Conservation (phyloP, 2,113 vertebrate species). For the Chrysemys picta region DNA sequence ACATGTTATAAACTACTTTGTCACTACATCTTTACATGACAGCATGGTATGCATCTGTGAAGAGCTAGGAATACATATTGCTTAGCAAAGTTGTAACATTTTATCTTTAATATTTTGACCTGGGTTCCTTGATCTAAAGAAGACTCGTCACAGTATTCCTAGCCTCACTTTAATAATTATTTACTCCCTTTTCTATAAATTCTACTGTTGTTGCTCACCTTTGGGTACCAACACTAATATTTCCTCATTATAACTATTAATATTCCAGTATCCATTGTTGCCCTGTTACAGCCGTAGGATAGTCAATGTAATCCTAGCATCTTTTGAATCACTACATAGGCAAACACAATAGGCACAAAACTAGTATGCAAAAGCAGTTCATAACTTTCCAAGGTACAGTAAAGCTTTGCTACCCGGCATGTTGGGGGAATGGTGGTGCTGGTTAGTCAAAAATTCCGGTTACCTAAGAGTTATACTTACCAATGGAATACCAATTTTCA, state of each 20-base stretch:
- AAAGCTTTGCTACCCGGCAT: no score
- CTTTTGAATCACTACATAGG: background rate
- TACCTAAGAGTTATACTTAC: no score
- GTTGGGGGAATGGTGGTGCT: no score
- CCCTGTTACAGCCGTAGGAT: background rate
- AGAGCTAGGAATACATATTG: background rate
- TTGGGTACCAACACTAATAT: background rate
- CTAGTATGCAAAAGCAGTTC: background rate
- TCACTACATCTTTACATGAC: background rate
- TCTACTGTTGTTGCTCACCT: background rate
- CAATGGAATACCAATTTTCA: no score
- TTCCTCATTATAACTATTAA: background rate
- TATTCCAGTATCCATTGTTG: background rate
- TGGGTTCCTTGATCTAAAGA: background rate
- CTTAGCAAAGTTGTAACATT: background rate
- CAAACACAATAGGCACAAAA: background rate
- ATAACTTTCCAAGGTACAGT: background rate
- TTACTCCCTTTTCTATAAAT: background rate
- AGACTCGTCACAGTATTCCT: background rate
- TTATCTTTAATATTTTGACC: background rate
- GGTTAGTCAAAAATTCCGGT: no score
- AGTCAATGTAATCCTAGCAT: background rate
- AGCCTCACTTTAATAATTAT: background rate
- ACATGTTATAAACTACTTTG: background rate
- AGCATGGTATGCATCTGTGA: background rate